Conservation (phyloP, 1,140 invertebrate species). For the Chymomyza costata region DNA sequence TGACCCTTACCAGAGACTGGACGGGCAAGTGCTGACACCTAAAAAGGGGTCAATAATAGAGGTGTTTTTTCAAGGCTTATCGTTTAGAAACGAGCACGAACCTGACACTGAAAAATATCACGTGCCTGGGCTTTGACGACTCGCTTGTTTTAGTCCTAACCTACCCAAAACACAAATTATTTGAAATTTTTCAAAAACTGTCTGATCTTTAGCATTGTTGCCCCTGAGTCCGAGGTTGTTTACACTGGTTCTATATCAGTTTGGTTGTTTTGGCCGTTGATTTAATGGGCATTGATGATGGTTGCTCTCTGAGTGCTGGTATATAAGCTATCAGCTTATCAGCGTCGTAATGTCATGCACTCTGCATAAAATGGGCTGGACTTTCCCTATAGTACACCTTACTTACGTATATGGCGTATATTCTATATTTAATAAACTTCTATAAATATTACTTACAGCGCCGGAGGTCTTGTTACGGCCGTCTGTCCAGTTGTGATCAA, state of each 20-base stretch:
- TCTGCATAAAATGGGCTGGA: constrained; percentile 53
- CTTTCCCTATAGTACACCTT: constrained; percentile 11
- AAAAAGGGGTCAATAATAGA: constrained; percentile 46
- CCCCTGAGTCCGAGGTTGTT: constrained; percentile 44
- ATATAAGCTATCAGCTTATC: constrained; percentile 41
- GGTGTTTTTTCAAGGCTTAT: constrained; percentile 28
- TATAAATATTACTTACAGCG: constrained; percentile 77
- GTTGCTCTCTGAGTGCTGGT: too few relatives aligned
- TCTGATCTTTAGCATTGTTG: constrained; percentile 19
- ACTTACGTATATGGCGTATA: constrained; percentile 5
- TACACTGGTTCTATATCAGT: constrained; percentile 46
- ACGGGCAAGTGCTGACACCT: constrained; percentile 2
- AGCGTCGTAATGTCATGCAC: constrained; percentile 48
- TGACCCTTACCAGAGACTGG: constrained; percentile 38
- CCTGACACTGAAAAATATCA: constrained; percentile 60
- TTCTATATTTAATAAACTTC: constrained; percentile 1
- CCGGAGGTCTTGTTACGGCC: constrained; percentile 91
- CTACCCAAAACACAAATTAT: constrained; percentile 23
- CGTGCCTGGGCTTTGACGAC: constrained; percentile 36
- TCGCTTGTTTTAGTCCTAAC: constrained; percentile 25
- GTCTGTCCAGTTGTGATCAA: constrained; percentile 92
- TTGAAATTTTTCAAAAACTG: too few relatives aligned
- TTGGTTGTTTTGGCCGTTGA: constrained; percentile 1
- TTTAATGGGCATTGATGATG: constrained; percentile 34
- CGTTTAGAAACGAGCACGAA: constrained; percentile 26